Evolutionary conservation across 2,797 vertebrate species (phyloP), one percentile per base, ranked within the genome.

Genomic region (Mormyrops boulengeri): DNA sequence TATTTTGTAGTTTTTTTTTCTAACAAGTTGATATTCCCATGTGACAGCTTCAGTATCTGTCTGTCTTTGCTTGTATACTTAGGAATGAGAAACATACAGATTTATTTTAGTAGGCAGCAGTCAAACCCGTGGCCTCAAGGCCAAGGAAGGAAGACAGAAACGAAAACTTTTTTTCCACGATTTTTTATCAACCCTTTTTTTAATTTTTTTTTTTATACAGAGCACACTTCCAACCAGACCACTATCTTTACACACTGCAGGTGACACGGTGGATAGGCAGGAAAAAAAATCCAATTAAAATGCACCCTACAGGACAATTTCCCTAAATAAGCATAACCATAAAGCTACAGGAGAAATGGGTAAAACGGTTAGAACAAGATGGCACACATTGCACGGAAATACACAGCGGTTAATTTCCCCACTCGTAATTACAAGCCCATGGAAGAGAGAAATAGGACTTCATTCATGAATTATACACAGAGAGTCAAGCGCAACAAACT

Each of bases 161-260:
- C 34, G 22, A 62, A 87, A 52, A 34, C 22, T 62, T 22, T 73
- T 87, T 34, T 87, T 87, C 50, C 26, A 85, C 14, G 12, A 19
- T 57, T 87, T 87, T 38, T 87, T 3, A 19, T 87, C 80, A 22
- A 2, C 12, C 26, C 5, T 2, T 22, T 50, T 30, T 38, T 80
- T 38, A n/a, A n/a, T 38, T 38, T 14, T 52, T 41, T 2, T 5
- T 19, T 0, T 7, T 11, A 5, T 1, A 12, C 19, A 22, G n/a
- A 5, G 22, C 19, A 3, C 38, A 12, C 73, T 41, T 2, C 22
- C 47, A 86, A 30, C 2, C 49, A 1, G 22, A 85, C 26, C 47
- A 22, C 84, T 52, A 52, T 85, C 84, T 85, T 85, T 85, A 85
- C 84, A 85, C 84, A 86, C 84, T 52, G 84, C 26, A 34, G 84